Percentiles rank a stretch among this genome's conserved stretches.
phyloP scores from a whole-genome alignment of 2,797 vertebrate species.

The Hyperoplus immaculatus region DNA sequence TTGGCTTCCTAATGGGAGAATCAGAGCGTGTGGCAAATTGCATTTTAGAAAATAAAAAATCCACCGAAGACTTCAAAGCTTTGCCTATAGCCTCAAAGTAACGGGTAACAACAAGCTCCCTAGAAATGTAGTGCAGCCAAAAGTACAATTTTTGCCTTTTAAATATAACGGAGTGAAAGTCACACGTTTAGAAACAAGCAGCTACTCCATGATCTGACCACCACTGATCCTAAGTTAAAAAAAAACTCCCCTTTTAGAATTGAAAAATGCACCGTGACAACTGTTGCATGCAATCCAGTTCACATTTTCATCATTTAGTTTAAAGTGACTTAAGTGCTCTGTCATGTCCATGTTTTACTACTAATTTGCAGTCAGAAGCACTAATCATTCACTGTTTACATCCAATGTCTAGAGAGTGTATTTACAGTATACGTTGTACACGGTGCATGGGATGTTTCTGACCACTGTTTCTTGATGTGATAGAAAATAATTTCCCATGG shows the following conservation, averaged over 20 bases:
- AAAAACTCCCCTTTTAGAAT: not conserved
- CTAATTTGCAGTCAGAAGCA: not conserved
- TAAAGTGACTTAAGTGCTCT: constrained; percentile 31
- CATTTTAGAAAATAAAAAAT: too few relatives aligned
- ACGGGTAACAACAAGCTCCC: too few relatives aligned
- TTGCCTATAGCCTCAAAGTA: too few relatives aligned
- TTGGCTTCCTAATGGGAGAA: too few relatives aligned
- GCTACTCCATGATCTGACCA: too few relatives aligned
- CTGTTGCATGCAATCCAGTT: constrained; percentile 22
- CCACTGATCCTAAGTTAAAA: too few relatives aligned
- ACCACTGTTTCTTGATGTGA: not conserved
- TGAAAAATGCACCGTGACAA: constrained; percentile 5
- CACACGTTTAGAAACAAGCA: too few relatives aligned
- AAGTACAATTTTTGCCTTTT: too few relatives aligned
- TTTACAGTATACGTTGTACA: not conserved
- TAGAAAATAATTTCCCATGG: not conserved
- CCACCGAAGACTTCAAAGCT: too few relatives aligned
- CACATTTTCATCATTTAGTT: constrained; percentile 34
- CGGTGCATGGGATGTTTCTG: not conserved
- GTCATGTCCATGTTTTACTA: constrained; percentile 1
- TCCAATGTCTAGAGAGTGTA: not conserved
- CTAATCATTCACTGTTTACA: constrained; percentile 18
- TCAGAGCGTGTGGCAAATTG: too few relatives aligned
- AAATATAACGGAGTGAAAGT: too few relatives aligned
- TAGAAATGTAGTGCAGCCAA: too few relatives aligned